Base-by-base conservation (phyloP, 2,113 vertebrate species). In the Kryptolebias marmoratus region DNA sequence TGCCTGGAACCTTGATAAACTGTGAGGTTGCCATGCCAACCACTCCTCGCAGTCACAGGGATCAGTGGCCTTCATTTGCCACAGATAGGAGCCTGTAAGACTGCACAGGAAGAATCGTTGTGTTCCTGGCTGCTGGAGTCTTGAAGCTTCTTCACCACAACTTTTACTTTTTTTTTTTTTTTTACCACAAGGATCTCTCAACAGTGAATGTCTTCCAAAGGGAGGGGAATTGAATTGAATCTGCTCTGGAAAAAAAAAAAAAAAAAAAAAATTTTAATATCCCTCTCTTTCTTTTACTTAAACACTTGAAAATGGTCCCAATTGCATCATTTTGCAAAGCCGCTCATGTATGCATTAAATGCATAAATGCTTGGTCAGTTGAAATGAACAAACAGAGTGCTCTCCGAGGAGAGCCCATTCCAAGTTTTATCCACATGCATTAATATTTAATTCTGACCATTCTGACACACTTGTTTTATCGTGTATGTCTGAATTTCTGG, bases 1-100 rank as follows among this genome's bases (percentile, higher is more conserved):
- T 63, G 74, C 81, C 85, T 42, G 31, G 80, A 92, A 86, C 87
- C 89, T 88, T 91, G 92, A 93, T 92, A 92, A 94, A 92, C 90
- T 82, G 87, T 87, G 85, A 13, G 78, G 92, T 93, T 91, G 79
- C 90, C 85, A 89, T 88, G 89, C 87, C 60, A 80, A 94, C 89
- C 31, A 4, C 79, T 77, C 83, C 87, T 90, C 82, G 73, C 73
- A 77, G 84, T 79, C 85, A 39, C 63, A 77, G 71, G 83, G 86
- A 90, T 90, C 91, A 89, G 73, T 77, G 75, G 87, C 75, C 81
- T 84, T 86, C 75, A 83, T 88, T 81, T 50, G 73, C 68, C 52
- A 76, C 68, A 77, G 75, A 90, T 73, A 70, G 47, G 73, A 80
- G 76, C 66, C 80, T 70, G 62, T 79, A 83, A 79, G 74, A 80